A percentile compares a stretch with the other conserved stretches of the same genome.
phyloP scores from a whole-genome alignment of 2,888 invertebrate genomes.

The Melanargia galathea region DNA sequence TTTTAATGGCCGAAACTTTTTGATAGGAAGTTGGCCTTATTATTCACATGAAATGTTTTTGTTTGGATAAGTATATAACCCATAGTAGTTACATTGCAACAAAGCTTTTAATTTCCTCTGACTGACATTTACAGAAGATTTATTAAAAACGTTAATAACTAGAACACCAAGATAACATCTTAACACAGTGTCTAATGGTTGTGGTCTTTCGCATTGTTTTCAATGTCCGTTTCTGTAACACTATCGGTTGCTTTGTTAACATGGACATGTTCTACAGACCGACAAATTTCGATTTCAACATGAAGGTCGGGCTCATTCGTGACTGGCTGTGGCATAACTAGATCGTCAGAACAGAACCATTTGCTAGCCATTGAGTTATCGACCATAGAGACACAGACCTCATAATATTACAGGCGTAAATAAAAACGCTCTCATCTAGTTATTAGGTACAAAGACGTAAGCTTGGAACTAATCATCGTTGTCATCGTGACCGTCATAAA shows the following conservation, averaged over 20 bases:
- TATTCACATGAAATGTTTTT: no score
- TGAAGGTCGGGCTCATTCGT: conserved; percentile 66
- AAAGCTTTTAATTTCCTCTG: conserved; percentile 13
- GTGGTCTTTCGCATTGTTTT: conserved; percentile 25
- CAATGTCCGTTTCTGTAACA: conserved; percentile 25
- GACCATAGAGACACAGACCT: no score
- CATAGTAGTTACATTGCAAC: neutral
- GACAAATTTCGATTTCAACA: conserved; percentile 69
- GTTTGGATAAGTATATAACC: neutral
- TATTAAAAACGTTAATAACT: conserved; percentile 16
- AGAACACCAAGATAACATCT: conserved; percentile 15
- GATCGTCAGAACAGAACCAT: conserved; percentile 66
- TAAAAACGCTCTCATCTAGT: no score
- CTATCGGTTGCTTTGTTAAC: conserved; percentile 31
- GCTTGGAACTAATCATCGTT: no score
- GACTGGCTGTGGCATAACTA: conserved; percentile 65
- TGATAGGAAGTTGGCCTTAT: no score
- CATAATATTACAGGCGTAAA: no score
- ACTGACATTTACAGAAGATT: conserved; percentile 22
- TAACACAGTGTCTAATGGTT: conserved; percentile 19
- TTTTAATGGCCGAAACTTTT: no score
- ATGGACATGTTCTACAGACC: conserved; percentile 44
- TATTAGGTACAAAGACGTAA: no score
- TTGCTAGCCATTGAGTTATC: conserved; percentile 36
- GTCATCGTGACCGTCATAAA: no score